These are phyloP conservation scores for Ellobius talpinus DNA, from an alignment of 2,113 vertebrate genomes.

Conservation along the genomic window DNA sequence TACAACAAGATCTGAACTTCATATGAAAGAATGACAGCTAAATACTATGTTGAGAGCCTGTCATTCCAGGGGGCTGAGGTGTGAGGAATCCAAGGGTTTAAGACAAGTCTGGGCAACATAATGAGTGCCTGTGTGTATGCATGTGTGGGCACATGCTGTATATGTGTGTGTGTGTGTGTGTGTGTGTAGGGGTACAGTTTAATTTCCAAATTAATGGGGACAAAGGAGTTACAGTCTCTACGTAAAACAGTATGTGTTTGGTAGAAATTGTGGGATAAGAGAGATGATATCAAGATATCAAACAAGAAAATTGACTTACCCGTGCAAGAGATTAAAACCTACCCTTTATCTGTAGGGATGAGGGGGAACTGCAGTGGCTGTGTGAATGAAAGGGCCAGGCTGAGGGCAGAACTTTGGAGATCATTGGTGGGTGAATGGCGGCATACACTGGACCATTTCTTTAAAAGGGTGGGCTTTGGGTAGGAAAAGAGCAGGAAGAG, in stretches of 20 bases:
- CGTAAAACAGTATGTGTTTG: background rate
- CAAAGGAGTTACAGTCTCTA: background rate
- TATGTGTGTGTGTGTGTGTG: background rate
- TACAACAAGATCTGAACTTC: background rate
- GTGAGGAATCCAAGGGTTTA: background rate
- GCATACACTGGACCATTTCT: background rate
- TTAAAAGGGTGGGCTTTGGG: background rate
- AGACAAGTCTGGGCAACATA: background rate
- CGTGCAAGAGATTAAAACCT: background rate
- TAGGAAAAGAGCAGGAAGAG: background rate
- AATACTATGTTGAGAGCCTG: background rate
- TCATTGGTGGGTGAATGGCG: background rate
- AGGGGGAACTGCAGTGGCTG: background rate
- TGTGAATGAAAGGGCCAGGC: background rate
- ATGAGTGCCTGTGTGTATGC: background rate
- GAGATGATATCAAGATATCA: background rate
- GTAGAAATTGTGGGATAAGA: background rate
- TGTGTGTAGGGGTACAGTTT: background rate
- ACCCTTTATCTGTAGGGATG: background rate
- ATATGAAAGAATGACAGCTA: background rate
- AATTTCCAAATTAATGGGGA: background rate
- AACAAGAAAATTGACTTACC: background rate
- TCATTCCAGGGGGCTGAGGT: background rate
- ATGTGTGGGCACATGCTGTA: rapidly evolving
- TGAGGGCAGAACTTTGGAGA: background rate